phyloP scores from a whole-genome alignment of 2,888 invertebrate species.

The Rhabditophanes sp. region DNA sequence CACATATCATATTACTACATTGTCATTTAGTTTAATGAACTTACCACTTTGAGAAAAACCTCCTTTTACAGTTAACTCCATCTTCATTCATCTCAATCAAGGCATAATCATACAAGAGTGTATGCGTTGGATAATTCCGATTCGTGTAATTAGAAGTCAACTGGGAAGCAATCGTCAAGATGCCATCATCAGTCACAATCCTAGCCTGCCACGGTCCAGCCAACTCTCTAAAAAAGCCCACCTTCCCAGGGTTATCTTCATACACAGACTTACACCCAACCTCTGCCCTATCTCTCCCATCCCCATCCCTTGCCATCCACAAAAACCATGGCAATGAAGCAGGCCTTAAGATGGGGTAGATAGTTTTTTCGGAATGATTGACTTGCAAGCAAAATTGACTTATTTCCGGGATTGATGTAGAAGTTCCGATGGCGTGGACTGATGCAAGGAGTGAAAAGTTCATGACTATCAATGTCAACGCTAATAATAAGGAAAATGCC shows the following conservation, averaged over 20 bases:
- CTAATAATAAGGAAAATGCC: slow-evolving; percentile 18
- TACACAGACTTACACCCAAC: slow-evolving; percentile 33
- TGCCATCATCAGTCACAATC: slow-evolving; percentile 11
- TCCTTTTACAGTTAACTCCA: background rate
- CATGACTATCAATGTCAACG: slow-evolving; percentile 14
- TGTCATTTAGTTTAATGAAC: background rate
- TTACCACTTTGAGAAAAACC: background rate
- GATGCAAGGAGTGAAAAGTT: slow-evolving; percentile 31
- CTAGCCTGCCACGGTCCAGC: slow-evolving; percentile 35
- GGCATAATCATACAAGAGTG: slow-evolving; percentile 10
- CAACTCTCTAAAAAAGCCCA: slow-evolving; percentile 16
- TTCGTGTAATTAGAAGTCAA: slow-evolving; percentile 18
- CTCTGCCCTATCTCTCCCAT: background rate
- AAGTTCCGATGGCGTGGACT: slow-evolving; percentile 32
- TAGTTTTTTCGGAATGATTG: slow-evolving; percentile 1
- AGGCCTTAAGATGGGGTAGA: slow-evolving; percentile 3
- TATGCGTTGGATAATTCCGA: slow-evolving; percentile 8
- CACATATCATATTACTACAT: background rate
- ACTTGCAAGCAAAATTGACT: slow-evolving; percentile 15
- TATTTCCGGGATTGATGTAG: slow-evolving; percentile 34
- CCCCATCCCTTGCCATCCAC: background rate
- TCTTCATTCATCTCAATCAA: background rate
- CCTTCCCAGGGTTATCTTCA: slow-evolving; percentile 25
- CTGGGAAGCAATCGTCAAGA: slow-evolving; percentile 21
- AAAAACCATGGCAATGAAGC: background rate